Evolutionary conservation across 2,797 vertebrate species (phyloP).

Genomic region (Erethizon dorsatum): DNA sequence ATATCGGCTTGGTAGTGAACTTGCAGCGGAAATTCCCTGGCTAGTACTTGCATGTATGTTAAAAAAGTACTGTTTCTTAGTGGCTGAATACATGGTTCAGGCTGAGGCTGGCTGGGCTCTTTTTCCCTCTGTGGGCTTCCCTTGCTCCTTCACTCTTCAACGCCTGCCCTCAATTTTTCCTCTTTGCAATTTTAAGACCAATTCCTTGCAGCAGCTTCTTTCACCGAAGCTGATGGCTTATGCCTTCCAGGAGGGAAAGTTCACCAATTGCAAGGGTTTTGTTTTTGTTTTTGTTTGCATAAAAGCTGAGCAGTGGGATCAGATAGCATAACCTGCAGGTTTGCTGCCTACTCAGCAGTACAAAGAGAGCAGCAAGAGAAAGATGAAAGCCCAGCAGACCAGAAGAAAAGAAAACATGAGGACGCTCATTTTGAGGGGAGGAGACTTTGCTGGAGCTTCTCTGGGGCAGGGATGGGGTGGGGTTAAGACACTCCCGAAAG

Average conservation of each 20-base stretch:
- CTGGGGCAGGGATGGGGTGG: not conserved
- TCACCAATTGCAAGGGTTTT: slow-evolving; percentile 43
- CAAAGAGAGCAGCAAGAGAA: slow-evolving; percentile 63
- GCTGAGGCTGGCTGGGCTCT: not conserved
- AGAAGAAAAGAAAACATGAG: slow-evolving; percentile 59
- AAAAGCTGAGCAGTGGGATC: slow-evolving; percentile 68
- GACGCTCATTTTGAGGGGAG: slow-evolving; percentile 32
- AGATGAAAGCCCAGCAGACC: slow-evolving; percentile 64
- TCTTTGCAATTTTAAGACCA: not conserved
- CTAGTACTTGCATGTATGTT: not conserved
- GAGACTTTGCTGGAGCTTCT: slow-evolving; percentile 34
- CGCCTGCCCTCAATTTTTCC: not conserved
- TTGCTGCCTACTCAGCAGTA: slow-evolving; percentile 71
- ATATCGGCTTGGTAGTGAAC: not conserved
- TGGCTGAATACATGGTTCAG: not conserved
- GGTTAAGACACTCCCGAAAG: not conserved
- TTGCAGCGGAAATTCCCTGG: not conserved
- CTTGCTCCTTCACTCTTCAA: not conserved
- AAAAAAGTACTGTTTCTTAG: slow-evolving; percentile 33
- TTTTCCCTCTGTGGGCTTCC: not conserved
- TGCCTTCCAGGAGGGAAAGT: slow-evolving; percentile 70
- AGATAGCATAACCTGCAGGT: slow-evolving; percentile 65
- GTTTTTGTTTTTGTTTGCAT: slow-evolving; percentile 35
- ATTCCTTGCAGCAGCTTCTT: not conserved
- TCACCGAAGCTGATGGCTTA: slow-evolving; percentile 15